These are phyloP conservation scores for Neolamprologus longior DNA, from an alignment of 2,113 vertebrate genomes.

Conservation along the genomic window DNA sequence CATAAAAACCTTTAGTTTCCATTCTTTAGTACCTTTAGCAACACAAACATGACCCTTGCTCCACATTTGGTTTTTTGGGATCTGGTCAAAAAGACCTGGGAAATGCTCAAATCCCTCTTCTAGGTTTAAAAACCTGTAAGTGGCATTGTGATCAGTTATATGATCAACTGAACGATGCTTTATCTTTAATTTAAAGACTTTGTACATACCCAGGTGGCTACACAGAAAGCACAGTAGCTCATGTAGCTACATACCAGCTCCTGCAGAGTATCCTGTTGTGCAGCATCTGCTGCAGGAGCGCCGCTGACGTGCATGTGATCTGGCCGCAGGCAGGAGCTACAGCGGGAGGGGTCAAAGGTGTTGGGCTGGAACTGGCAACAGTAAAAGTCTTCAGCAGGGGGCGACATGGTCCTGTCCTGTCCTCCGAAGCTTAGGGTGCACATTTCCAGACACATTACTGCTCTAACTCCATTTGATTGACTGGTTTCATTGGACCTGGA, in stretches of 20 bases:
- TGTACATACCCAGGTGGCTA: not conserved
- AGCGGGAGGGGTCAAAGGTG: constrained; percentile 58
- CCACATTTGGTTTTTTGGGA: not conserved
- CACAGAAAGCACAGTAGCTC: not conserved
- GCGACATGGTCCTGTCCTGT: constrained; percentile 1
- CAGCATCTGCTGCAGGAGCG: not conserved
- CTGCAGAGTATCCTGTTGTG: not conserved
- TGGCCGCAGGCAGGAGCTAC: constrained; percentile 46
- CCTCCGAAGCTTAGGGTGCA: not conserved
- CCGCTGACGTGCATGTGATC: constrained; percentile 49
- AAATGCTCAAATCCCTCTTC: not conserved
- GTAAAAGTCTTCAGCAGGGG: constrained; percentile 45
- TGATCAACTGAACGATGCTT: not conserved
- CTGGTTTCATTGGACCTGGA: not conserved
- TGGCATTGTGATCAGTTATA: not conserved
- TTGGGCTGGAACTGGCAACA: constrained; percentile 51
- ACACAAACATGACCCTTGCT: not conserved
- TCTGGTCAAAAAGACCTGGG: not conserved
- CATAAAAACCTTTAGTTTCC: not conserved
- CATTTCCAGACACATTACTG: not conserved
- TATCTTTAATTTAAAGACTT: not conserved
- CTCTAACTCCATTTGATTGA: not conserved
- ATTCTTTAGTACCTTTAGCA: not conserved
- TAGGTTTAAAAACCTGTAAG: not conserved
- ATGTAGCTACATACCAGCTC: constrained; percentile 14